Conservation (phyloP, 1,140 invertebrate genomes). For the Leptopilina boulardi region DNA sequence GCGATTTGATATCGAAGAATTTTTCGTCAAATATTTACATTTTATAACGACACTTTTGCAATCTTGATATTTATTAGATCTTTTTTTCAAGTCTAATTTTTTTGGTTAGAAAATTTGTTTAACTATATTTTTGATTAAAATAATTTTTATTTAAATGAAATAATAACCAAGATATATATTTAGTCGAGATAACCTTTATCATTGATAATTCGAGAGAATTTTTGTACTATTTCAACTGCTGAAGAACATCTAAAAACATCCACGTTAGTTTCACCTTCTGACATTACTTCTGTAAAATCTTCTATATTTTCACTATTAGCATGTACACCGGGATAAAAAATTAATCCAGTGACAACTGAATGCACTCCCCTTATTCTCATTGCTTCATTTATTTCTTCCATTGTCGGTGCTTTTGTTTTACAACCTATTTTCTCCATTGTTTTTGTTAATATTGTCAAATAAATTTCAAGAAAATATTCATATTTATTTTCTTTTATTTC, state of each 20-base stretch:
- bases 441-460: conserved; percentile 41
- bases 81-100: too few species aligned
- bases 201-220: conserved; percentile 50
- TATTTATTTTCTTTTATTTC: conserved; percentile 48
- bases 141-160: too few species aligned
- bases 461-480: conserved; percentile 49
- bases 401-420: conserved; percentile 49
- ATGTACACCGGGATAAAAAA: conserved; percentile 55
- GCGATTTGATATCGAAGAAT: too few species aligned
- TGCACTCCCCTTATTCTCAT: conserved; percentile 54
- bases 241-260: conserved; percentile 53
- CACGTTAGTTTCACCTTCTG: conserved; percentile 43
- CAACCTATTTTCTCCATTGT: conserved; percentile 51
- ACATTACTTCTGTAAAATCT: conserved; percentile 36
- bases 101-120: too few species aligned
- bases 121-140: too few species aligned
- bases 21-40: too few species aligned
- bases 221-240: conserved; percentile 40
- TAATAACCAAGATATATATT: too few species aligned
- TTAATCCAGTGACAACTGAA: conserved; percentile 42
- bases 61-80: too few species aligned
- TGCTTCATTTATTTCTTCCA: conserved; percentile 44
- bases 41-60: too few species aligned
- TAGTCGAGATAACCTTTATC: conserved; percentile 56
- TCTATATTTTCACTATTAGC: conserved; percentile 48